Evolutionary conservation across 2,888 invertebrate genomes (phyloP).

Genomic region (Drosophila pegasa): DNA sequence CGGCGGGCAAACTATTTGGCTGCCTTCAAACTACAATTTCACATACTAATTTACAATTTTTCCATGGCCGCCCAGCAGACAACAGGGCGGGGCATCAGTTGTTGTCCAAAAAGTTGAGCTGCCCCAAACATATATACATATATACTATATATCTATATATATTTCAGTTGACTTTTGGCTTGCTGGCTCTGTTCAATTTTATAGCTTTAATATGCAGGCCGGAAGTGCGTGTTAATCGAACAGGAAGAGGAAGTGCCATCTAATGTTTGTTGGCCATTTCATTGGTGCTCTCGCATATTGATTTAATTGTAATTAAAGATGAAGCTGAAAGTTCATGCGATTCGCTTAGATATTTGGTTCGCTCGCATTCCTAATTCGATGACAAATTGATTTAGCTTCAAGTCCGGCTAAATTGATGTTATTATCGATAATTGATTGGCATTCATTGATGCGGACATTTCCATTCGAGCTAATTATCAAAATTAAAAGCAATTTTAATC

Average conservation of each 20-base stretch:
- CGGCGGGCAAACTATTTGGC: conserved; percentile 68
- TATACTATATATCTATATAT: conserved; percentile 20
- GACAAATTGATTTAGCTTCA: conserved; percentile 9
- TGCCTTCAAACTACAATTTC: conserved; percentile 57
- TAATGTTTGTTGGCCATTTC: conserved; percentile 35
- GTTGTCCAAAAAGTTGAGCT: conserved; percentile 28
- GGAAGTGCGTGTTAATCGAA: conserved; percentile 72
- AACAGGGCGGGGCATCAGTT: conserved; percentile 24
- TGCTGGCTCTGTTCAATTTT: conserved; percentile 19
- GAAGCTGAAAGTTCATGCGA: neutral
- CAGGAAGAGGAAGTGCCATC: conserved; percentile 60
- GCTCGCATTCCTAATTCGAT: conserved; percentile 9
- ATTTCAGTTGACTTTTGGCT: conserved; percentile 43
- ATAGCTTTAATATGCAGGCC: conserved; percentile 44
- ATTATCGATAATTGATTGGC: conserved; percentile 34
- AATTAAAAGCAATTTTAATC: conserved; percentile 34
- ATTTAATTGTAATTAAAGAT: conserved; percentile 26
- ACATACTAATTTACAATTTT: conserved; percentile 72
- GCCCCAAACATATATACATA: conserved; percentile 1
- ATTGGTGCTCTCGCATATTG: conserved; percentile 27
- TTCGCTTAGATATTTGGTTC: neutral
- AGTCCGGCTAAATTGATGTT: conserved; percentile 19
- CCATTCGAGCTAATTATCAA: conserved; percentile 27
- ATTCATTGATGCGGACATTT: conserved; percentile 32
- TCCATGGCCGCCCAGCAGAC: conserved; percentile 23